Percentiles rank a stretch among this genome's conserved stretches.
These are phyloP conservation scores for Calliopsis andreniformis DNA, from an alignment of 1,140 invertebrate species.

Conservation along the genomic window DNA sequence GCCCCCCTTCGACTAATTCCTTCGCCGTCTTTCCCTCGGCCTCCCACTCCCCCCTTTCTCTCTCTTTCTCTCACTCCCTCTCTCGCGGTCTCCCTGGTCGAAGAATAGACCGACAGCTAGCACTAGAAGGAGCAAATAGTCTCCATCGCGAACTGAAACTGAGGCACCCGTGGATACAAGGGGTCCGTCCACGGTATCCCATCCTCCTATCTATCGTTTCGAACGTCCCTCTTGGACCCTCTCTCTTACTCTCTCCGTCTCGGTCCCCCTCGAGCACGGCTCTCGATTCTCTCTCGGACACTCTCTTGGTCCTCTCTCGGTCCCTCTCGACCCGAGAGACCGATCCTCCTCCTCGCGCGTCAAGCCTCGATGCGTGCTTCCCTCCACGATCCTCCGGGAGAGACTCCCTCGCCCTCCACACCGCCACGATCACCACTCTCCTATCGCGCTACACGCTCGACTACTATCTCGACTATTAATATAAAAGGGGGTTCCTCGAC, in stretches of 20 bases:
- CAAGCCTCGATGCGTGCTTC: slow-evolving; percentile 36
- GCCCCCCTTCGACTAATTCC: not conserved
- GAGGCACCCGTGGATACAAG: slow-evolving; percentile 73
- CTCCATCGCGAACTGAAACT: slow-evolving; percentile 79
- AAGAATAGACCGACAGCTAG: slow-evolving; percentile 47
- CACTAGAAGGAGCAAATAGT: slow-evolving; percentile 72
- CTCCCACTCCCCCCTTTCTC: not conserved
- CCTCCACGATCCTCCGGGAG: slow-evolving; percentile 56
- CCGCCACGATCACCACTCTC: slow-evolving; percentile 52
- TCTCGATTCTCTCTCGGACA: slow-evolving; percentile 21
- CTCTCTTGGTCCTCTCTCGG: slow-evolving; percentile 59
- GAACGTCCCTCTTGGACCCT: slow-evolving; percentile 69
- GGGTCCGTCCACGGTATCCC: slow-evolving; percentile 74
- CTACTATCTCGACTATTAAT: slow-evolving; percentile 79
- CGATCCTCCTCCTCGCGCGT: slow-evolving; percentile 50
- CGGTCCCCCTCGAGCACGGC: slow-evolving; percentile 23
- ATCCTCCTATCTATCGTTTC: slow-evolving; percentile 80
- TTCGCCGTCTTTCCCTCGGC: slow-evolving; percentile 13
- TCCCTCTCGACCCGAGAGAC: slow-evolving; percentile 62
- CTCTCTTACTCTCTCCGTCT: slow-evolving; percentile 30
- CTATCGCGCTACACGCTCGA: slow-evolving; percentile 58
- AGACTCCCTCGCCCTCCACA: slow-evolving; percentile 29
- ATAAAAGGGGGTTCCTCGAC: slow-evolving; percentile 81
- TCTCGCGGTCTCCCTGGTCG: slow-evolving; percentile 28
- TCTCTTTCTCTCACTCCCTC: slow-evolving; percentile 29